These are phyloP conservation scores for Myotis yumanensis DNA, from an alignment of 2,113 vertebrate species.

Conservation along the genomic window DNA sequence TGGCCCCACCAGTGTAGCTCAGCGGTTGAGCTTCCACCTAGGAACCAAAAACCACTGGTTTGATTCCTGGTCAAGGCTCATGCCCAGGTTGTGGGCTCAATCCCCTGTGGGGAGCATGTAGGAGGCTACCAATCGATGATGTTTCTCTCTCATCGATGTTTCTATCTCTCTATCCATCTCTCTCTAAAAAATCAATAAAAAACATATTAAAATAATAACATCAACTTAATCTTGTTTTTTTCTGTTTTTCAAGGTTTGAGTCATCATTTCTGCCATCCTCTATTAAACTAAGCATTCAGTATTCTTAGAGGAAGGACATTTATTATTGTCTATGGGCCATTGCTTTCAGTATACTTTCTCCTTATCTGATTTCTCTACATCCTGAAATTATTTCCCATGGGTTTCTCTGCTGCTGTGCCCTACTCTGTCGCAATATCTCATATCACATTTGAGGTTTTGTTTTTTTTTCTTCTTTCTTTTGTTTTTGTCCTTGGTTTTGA, in stretches of 20 bases:
- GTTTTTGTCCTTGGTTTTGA: background rate
- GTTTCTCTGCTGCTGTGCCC: background rate
- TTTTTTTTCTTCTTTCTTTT: background rate
- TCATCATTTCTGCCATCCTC: background rate
- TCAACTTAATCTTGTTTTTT: background rate
- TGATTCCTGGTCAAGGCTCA: too few relatives aligned
- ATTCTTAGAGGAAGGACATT: background rate
- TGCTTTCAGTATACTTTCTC: background rate
- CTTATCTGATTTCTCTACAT: background rate
- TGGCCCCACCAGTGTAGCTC: background rate
- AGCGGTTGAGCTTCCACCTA: too few relatives aligned
- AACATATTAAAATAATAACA: too few relatives aligned
- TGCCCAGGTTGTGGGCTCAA: too few relatives aligned
- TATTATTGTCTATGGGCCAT: background rate
- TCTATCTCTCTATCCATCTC: too few relatives aligned
- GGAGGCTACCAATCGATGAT: too few relatives aligned
- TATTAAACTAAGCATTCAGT: too few relatives aligned
- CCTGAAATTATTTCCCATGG: background rate
- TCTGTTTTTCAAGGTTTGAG: background rate
- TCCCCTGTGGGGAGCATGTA: too few relatives aligned
- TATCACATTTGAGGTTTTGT: background rate
- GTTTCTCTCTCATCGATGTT: too few relatives aligned
- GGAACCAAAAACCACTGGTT: too few relatives aligned
- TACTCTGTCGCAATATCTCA: background rate
- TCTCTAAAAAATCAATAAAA: too few relatives aligned